Evolutionary conservation across 1,140 invertebrate genomes (phyloP).

Genomic region (Elysia chlorotica): DNA sequence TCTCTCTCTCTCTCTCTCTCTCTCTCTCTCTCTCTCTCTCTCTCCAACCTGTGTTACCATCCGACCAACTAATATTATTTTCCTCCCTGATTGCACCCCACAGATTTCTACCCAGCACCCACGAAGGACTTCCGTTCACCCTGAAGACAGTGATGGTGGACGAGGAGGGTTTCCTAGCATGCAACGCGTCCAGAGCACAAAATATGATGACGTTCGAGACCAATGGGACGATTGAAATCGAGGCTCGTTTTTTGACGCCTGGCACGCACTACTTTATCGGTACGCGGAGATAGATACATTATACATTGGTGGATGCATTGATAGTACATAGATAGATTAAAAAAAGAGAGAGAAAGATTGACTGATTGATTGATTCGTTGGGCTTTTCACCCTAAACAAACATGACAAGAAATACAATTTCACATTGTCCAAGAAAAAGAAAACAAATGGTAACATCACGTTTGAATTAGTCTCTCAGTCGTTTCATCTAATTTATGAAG

Average conservation of each 20-base stretch:
- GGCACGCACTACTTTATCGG: slow-evolving; percentile 6
- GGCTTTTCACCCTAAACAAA: not conserved
- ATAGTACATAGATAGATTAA: too few species aligned
- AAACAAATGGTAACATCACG: too few species aligned
- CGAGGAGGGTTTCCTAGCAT: not conserved
- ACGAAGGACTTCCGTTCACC: not conserved
- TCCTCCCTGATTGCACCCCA: not conserved
- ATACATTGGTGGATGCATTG: too few species aligned
- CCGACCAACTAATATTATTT: not conserved
- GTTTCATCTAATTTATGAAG: too few species aligned
- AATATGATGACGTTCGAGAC: not conserved
- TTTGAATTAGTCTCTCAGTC: too few species aligned
- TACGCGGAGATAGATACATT: not conserved
- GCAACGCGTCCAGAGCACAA: not conserved
- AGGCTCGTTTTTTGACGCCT: not conserved
- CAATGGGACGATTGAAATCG: slow-evolving; percentile 1
- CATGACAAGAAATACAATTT: not conserved
- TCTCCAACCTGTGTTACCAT: not conserved
- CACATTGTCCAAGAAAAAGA: not conserved
- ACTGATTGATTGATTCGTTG: not conserved
- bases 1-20: slow-evolving; percentile 1
- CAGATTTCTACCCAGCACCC: not conserved
- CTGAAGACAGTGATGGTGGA: not conserved
- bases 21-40: not conserved
- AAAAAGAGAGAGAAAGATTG: not conserved